Base-by-base conservation (phyloP, 2,888 invertebrate species). In the Miltochrista miniata region DNA sequence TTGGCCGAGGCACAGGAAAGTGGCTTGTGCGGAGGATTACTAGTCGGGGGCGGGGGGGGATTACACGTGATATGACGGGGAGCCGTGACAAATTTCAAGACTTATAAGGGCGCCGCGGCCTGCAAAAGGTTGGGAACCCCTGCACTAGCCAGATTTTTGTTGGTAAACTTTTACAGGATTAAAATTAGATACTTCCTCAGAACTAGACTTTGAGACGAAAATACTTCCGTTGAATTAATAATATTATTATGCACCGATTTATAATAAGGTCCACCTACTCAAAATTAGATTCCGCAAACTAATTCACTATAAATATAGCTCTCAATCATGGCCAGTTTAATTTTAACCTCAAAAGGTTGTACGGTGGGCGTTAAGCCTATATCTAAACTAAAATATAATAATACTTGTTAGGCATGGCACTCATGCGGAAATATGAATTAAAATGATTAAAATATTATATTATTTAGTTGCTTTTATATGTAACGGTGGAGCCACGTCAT, bases 241-340 rank as follows among this genome's bases (percentile, higher is more conserved):
- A 24, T 24, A 24, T 24, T 24, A 24, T 24, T 24, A 67, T 62
- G 61, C 66, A 74, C 68, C 66, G 70, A 70, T 76, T 74, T 76
- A 70, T 66, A 59, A 54, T 2, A 57, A 71, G 12, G 15, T 13
- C 74, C 68, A 79, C 29, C 74, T 70, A 79, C 68, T 57, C 51
- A 54, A 52, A 56, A 70, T 60, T 66, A 64, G 74, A 69, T 83
- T 84, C 83, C 82, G 82, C 70, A 72, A 78, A 76, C 62, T 45
- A 13, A 54, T 31, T 51, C 35, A 37, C 51, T 38, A 70, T 69
- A 11, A 38, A 54, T 51, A 9, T 18, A 24, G 51, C 46, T 35
- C 55, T 62, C 59, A 54, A 68, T 68, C 64, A 54, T 63, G 59
- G 54, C 52, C 54, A 60, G 61, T 59, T 59, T 63, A 45, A 38